Conservation (phyloP, 2,797 vertebrate genomes). For the Sebastes minor region DNA sequence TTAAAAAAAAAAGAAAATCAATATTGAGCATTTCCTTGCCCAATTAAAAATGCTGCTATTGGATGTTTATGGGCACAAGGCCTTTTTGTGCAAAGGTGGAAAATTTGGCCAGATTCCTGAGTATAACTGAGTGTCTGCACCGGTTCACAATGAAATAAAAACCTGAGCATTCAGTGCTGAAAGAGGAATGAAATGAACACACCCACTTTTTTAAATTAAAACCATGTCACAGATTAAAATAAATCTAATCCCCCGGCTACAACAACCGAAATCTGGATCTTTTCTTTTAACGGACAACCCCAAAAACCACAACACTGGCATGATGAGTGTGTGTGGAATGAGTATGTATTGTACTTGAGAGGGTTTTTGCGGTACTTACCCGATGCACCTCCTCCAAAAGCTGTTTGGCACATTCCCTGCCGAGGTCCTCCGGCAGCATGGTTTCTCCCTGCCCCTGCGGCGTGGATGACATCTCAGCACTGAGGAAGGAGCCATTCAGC, state of each 20-base stretch:
- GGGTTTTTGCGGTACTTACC: conserved; percentile 76
- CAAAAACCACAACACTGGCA: not conserved
- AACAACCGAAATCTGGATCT: not conserved
- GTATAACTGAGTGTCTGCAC: not conserved
- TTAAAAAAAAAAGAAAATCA: not conserved
- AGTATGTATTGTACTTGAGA: not conserved
- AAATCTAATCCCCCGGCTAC: not conserved
- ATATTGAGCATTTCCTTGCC: not conserved
- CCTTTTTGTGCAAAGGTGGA: not conserved
- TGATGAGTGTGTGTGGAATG: not conserved
- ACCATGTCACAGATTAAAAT: not conserved
- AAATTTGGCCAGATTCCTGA: not conserved
- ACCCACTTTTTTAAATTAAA: not conserved
- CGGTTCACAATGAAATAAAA: not conserved
- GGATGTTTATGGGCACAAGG: not conserved
- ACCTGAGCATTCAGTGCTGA: not conserved
- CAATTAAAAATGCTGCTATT: not conserved
- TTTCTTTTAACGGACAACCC: not conserved
- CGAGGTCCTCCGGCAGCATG: conserved; percentile 92
- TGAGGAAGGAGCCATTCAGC: conserved; percentile 87
- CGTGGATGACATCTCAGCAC: conserved; percentile 92
- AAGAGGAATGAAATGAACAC: not conserved
- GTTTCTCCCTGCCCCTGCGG: conserved; percentile 90
- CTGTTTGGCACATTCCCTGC: conserved; percentile 89
- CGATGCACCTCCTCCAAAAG: conserved; percentile 93